Percentiles rank a stretch among this genome's conserved stretches.
phyloP scores from a whole-genome alignment of 2,113 vertebrate species.

The Phylloscopus trochilus region DNA sequence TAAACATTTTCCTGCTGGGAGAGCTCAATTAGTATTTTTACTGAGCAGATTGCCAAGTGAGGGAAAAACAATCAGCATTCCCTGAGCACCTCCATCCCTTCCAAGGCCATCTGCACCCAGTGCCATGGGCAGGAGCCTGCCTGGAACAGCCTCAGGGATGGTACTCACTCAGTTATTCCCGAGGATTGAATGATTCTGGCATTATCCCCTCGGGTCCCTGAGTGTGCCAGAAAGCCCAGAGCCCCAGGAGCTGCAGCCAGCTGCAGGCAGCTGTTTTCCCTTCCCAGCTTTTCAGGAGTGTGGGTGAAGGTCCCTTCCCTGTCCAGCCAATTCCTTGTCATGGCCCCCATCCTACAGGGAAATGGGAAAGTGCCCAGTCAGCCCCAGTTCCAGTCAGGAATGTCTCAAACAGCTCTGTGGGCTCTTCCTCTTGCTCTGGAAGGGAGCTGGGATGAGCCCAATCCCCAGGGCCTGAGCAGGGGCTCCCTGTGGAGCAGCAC shows the following conservation, averaged over 20 bases:
- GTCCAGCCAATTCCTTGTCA: constrained; percentile 60
- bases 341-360: too few species aligned
- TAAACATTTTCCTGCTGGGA: constrained; percentile 91
- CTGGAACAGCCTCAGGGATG: background rate
- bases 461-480: background rate
- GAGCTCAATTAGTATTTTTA: constrained; percentile 70
- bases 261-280: background rate
- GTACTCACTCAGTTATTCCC: background rate
- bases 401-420: too few species aligned
- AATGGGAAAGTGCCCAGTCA: constrained; percentile 44
- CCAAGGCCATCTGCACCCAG: background rate
- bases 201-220: background rate
- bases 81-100: background rate
- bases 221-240: background rate
- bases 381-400: too few species aligned
- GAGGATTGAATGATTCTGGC: background rate
- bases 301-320: constrained; percentile 89
- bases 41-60: background rate
- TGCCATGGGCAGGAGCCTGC: background rate
- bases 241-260: background rate
- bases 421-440: background rate
- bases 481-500: background rate
- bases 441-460: background rate
- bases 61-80: constrained; percentile 9
- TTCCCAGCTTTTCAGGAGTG: constrained; percentile 89